Evolutionary conservation across 2,797 vertebrate genomes (phyloP), one percentile per base, ranked within the genome.

Genomic region (Trematomus bernacchii): DNA sequence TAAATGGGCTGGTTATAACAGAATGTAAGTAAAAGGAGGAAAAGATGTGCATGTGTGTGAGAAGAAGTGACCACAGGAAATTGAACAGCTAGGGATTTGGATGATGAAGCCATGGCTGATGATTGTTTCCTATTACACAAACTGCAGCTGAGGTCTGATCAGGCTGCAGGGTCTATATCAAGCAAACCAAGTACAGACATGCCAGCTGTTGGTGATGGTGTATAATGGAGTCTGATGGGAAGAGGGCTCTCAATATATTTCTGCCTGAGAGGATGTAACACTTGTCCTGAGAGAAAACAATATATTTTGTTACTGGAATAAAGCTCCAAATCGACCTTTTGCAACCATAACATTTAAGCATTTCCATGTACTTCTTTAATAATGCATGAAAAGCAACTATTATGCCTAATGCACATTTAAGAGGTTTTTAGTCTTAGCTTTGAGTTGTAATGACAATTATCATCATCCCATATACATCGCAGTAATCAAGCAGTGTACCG

Each of bases 161-260:
- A 40, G 65, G 44, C 64, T 64, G 42, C 43, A 61, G 59, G 30
- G 19, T 19, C 46, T 78, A 51, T 30, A 42, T 30, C 21, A 71
- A 53, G 21, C 52, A 63, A 6, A 46, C 10, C 15, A 33, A 14
- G 27, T 42, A 10, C 46, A 62, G 71, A 76, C 60, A 43, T 33
- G 21, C 54, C 61, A 74, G 66, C 62, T 76, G 55, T 50, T 62
- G 21, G 40, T 61, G 37, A 46, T 10, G 60, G 58, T 64, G 19
- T 48, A 15, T 65, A 68, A 73, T 83, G 40, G 53, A 27, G 57
- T 52, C 37, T 71, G 46, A 58, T 64, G 15, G 47, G 40, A 68
- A 54, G 47, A 67, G 44, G 54, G 30, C 68, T 69, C 58, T 64
- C 14, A 23, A 3, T 50, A 21, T 12, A 27, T 64, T 65, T 69